Conservation (phyloP, 2,113 vertebrate genomes). For the Ivindomyrus marchei region DNA sequence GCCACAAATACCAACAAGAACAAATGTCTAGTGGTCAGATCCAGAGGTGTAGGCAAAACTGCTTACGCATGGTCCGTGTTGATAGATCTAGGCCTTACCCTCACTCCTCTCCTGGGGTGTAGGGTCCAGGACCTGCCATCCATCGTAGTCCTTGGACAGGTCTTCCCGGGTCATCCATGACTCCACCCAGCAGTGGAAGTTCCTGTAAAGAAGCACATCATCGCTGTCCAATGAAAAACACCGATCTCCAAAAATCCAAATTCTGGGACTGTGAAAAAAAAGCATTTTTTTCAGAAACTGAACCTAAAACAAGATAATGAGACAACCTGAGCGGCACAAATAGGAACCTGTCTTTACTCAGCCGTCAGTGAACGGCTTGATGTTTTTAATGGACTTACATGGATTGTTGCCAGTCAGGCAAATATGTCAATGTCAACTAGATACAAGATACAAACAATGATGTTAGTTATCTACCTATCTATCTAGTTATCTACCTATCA, state of each 20-base stretch:
- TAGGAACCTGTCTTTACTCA: not conserved
- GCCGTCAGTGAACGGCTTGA: not conserved
- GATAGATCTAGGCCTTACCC: constrained; percentile 55
- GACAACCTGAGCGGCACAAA: not conserved
- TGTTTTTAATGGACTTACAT: not conserved
- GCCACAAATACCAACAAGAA: not conserved
- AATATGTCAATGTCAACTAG: not conserved
- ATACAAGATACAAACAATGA: not conserved
- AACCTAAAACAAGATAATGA: not conserved
- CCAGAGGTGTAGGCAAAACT: not conserved
- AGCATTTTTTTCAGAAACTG: not conserved
- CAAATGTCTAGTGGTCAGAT: not conserved
- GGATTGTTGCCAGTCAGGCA: not conserved
- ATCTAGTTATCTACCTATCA: not conserved
- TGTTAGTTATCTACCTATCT: not conserved
- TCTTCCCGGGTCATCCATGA: constrained; percentile 80
- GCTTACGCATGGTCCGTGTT: not conserved
- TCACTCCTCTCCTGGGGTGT: constrained; percentile 87
- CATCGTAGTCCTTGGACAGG: constrained; percentile 65
- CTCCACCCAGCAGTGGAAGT: constrained; percentile 96
- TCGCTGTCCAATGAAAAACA: not conserved
- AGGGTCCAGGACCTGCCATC: constrained; percentile 92
- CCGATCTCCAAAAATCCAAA: not conserved
- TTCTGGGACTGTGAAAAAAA: not conserved
- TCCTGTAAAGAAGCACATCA: constrained; percentile 60